Percentiles rank a stretch among this genome's conserved stretches.
Evolutionary conservation across 2,888 invertebrate genomes (phyloP).

Genomic region (Caenorhabditis sp.): DNA sequence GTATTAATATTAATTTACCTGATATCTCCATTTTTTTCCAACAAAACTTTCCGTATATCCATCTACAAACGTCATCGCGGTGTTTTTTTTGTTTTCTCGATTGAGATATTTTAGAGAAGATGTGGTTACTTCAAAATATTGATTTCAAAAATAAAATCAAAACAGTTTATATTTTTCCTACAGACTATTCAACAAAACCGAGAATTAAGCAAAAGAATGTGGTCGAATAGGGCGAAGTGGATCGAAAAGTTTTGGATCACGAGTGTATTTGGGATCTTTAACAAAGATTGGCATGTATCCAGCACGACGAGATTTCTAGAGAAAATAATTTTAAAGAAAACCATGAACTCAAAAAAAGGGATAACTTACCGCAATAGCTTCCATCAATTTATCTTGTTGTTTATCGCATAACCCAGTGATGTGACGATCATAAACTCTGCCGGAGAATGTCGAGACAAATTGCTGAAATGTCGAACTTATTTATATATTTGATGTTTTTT

Average conservation of each 20-base stretch:
- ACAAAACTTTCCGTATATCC: neutral
- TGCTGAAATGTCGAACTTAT: no score
- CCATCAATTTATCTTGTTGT: constrained; percentile 58
- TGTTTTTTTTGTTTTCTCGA: no score
- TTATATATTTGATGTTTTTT: no score
- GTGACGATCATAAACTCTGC: constrained; percentile 87
- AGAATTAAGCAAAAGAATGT: constrained; percentile 65
- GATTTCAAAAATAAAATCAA: constrained; percentile 1
- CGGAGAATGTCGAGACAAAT: constrained; percentile 93
- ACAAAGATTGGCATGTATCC: constrained; percentile 82
- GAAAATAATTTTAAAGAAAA: constrained; percentile 9
- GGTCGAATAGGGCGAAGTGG: constrained; percentile 79
- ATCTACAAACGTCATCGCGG: neutral
- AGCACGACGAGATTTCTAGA: constrained; percentile 68
- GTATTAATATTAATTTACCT: no score
- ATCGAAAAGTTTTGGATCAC: constrained; percentile 90
- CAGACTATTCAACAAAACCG: constrained; percentile 9
- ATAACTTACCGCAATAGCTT: constrained; percentile 28
- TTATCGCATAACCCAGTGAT: constrained; percentile 86
- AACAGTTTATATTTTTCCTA: constrained; percentile 8
- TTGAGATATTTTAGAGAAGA: neutral
- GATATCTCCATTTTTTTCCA: neutral
- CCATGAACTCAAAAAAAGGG: no score
- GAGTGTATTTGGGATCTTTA: constrained; percentile 82
- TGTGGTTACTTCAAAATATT: neutral